Evolutionary conservation across 2,797 vertebrate genomes (phyloP).

Genomic region (Sebastes elongatus): DNA sequence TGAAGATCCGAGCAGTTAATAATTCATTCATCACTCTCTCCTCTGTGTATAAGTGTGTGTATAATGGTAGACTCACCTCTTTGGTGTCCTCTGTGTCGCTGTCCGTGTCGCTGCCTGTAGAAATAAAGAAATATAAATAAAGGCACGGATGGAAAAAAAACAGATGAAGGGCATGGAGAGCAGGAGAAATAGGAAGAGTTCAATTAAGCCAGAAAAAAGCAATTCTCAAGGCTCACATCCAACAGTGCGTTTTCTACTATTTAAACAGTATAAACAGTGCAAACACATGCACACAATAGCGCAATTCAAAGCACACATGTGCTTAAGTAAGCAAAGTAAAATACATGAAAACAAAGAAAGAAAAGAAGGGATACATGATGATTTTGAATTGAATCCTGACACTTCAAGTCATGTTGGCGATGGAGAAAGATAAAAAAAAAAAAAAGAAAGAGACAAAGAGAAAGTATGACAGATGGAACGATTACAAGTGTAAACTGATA

Average conservation of each 20-base stretch:
- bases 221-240: neutral
- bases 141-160: neutral
- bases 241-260: neutral
- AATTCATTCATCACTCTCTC: constrained; percentile 37
- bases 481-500: constrained; percentile 29
- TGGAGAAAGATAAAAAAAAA: neutral
- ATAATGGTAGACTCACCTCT: constrained; percentile 78
- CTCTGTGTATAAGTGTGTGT: neutral
- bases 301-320: neutral
- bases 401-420: neutral
- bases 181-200: neutral
- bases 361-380: neutral
- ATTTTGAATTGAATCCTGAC: neutral
- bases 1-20: constrained; percentile 39
- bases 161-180: neutral
- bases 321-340: neutral
- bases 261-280: neutral
- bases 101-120: constrained; percentile 94
- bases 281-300: neutral
- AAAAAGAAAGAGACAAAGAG: neutral
- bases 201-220: neutral
- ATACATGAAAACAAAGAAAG: neutral
- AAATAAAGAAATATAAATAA: constrained; percentile 29
- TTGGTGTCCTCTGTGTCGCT: constrained; percentile 90
- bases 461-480: neutral